Conservation (phyloP, 92 coral and sea anemone genomes). For the Galaxea fascicularis region DNA sequence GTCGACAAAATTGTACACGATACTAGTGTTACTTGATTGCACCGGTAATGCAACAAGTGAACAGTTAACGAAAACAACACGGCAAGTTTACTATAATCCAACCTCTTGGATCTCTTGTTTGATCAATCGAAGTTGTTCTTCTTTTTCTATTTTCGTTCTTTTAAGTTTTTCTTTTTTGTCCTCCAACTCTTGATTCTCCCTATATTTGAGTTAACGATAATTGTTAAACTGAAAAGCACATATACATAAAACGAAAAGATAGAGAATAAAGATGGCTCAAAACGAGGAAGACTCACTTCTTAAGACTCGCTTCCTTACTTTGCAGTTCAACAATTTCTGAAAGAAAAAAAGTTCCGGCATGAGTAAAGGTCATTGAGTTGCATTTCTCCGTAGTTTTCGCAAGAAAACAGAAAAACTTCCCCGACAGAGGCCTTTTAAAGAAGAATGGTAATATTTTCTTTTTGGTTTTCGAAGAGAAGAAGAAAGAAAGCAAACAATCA, state of each 20-base stretch:
- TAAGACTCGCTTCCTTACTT: neutral
- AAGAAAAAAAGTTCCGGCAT: neutral
- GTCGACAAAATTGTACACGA: too few relatives aligned
- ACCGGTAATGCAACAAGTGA: too few relatives aligned
- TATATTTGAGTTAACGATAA: neutral
- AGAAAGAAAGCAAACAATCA: neutral
- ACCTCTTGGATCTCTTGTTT: conserved; percentile 42
- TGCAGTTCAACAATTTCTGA: conserved; percentile 24
- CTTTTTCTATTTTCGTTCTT: conserved; percentile 24
- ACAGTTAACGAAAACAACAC: too few relatives aligned
- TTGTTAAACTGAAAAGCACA: too few relatives aligned
- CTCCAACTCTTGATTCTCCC: conserved; percentile 55
- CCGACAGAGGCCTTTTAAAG: too few relatives aligned
- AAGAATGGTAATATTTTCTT: neutral
- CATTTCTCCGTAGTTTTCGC: too few relatives aligned
- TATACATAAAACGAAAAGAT: neutral
- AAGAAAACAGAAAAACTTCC: too few relatives aligned
- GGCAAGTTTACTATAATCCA: too few relatives aligned
- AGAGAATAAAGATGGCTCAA: neutral
- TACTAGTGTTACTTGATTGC: too few relatives aligned
- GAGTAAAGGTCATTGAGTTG: neutral
- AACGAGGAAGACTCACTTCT: conserved; percentile 5
- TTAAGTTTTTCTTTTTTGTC: conserved; percentile 44
- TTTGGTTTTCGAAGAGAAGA: neutral
- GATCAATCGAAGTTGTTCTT: conserved; percentile 38